These are phyloP conservation scores for Rhinichthys osculus DNA, from an alignment of 2,797 vertebrate genomes.

Conservation along the genomic window DNA sequence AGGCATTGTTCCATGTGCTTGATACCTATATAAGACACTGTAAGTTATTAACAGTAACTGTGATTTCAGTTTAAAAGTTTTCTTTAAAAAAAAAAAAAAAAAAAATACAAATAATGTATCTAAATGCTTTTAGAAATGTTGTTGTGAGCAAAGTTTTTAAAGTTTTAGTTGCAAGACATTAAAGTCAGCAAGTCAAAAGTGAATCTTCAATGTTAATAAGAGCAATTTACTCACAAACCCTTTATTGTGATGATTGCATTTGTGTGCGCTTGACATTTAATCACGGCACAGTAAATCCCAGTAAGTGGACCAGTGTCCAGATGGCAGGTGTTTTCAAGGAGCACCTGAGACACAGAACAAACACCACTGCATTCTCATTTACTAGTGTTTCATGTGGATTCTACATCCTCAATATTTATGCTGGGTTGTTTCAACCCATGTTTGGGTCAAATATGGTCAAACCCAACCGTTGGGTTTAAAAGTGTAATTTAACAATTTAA, in stretches of 20 bases:
- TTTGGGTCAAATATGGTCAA: no score
- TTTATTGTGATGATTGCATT: constrained; percentile 17
- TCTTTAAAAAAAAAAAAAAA: background rate
- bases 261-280: constrained; percentile 61
- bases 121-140: background rate
- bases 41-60: no score
- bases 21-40: background rate
- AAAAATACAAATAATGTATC: background rate
- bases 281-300: constrained; percentile 72
- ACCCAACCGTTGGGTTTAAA: no score
- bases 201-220: background rate
- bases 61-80: background rate
- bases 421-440: no score
- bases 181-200: constrained; percentile 1
- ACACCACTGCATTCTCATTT: constrained; percentile 41
- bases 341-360: constrained; percentile 74
- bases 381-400: background rate
- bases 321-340: constrained; percentile 76
- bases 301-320: constrained; percentile 71
- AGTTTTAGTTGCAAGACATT: background rate
- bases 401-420: background rate
- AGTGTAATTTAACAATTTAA: no score
- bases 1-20: background rate
- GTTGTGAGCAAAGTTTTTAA: no score
- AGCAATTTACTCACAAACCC: background rate